phyloP scores from a whole-genome alignment of 2,888 invertebrate genomes.

The Eristalis intricaria region DNA sequence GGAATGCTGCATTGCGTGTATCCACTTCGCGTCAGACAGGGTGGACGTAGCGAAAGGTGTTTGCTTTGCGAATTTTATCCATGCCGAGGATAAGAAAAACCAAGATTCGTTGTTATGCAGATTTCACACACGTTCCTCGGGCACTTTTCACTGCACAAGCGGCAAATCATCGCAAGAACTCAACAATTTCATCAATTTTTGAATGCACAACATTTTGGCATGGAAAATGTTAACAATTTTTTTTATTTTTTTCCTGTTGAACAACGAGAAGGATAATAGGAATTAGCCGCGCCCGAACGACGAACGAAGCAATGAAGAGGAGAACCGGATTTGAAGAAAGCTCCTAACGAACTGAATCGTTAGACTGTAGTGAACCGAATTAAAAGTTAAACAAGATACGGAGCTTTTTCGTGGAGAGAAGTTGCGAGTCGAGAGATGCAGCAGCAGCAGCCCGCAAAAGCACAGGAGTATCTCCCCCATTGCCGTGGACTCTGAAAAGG shows the following conservation, averaged over 20 bases:
- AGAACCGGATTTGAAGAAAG: conserved; percentile 70
- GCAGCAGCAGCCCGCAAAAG: conserved; percentile 25
- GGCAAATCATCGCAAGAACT: neutral
- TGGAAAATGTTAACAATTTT: neutral
- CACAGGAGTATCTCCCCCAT: conserved; percentile 2
- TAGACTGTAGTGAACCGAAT: conserved; percentile 59
- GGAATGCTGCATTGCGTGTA: conserved; percentile 74
- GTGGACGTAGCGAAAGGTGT: conserved; percentile 37
- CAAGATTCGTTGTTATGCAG: conserved; percentile 5
- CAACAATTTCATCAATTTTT: conserved; percentile 25
- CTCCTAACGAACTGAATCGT: conserved; percentile 70
- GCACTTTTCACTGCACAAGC: neutral
- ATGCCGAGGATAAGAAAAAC: conserved; percentile 21
- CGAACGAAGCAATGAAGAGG: conserved; percentile 18
- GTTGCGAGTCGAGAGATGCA: conserved; percentile 35
- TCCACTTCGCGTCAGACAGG: conserved; percentile 48
- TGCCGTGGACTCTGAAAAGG: neutral
- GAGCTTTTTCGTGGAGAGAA: conserved; percentile 46
- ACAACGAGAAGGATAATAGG: conserved; percentile 13
- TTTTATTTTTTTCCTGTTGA: conserved; percentile 12
- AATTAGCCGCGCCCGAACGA: conserved; percentile 66
- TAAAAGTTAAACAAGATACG: conserved; percentile 49
- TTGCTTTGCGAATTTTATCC: conserved; percentile 46
- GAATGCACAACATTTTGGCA: conserved; percentile 14
- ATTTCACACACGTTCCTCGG: conserved; percentile 34